phyloP scores from a whole-genome alignment of 2,113 vertebrate genomes.

The Hoplias malabaricus region DNA sequence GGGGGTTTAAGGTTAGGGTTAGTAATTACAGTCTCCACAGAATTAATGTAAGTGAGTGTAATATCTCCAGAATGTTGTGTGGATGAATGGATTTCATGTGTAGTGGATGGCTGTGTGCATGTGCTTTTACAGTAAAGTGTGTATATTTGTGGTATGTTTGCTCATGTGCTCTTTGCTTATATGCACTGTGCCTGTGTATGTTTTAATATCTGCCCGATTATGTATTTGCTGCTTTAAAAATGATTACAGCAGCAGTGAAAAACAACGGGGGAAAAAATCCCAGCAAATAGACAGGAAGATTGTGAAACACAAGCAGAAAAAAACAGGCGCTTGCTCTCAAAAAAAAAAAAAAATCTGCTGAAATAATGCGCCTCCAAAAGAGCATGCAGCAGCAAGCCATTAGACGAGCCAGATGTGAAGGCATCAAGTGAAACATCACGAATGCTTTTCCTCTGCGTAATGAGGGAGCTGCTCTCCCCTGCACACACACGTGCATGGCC shows the following conservation, averaged over 20 bases:
- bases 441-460: constrained; percentile 16
- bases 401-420: constrained; percentile 15
- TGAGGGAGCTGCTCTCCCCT: constrained; percentile 13
- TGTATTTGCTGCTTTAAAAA: constrained; percentile 56
- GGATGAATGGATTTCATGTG: not conserved
- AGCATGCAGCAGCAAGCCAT: constrained; percentile 20
- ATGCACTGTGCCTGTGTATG: not conserved
- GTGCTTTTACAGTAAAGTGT: not conserved
- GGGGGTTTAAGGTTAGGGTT: too few relatives aligned
- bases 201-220: constrained; percentile 57
- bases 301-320: constrained; percentile 40
- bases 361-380: constrained; percentile 19
- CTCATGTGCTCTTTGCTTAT: constrained; percentile 6
- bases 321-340: not conserved
- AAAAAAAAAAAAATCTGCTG: constrained; percentile 38
- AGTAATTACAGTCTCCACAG: too few relatives aligned
- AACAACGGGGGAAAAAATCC: constrained; percentile 29
- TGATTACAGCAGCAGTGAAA: constrained; percentile 49
- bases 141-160: constrained; percentile 18
- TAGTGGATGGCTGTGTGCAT: too few relatives aligned
- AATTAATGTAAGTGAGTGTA: too few relatives aligned
- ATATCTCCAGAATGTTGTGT: too few relatives aligned
- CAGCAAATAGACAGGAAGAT: constrained; percentile 37
- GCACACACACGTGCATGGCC: constrained; percentile 15
- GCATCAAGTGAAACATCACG: constrained; percentile 42